These are phyloP conservation scores for Oryzias woworae DNA, from an alignment of 2,113 vertebrate genomes.

Conservation along the genomic window DNA sequence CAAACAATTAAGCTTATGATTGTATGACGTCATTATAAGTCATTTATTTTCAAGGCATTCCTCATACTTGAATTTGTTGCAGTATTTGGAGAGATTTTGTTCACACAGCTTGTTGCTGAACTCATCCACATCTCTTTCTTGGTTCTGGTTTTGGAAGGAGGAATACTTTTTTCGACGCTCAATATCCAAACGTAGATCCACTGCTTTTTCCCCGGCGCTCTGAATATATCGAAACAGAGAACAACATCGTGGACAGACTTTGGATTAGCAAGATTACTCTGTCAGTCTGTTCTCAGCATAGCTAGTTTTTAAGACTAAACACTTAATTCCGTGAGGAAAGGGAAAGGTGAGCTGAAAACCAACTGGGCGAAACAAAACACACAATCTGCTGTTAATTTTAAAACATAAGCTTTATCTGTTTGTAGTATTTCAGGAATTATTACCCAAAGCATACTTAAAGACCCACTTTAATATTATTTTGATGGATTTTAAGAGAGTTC, in stretches of 20 bases:
- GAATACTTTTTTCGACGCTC: conserved; percentile 93
- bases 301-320: conserved; percentile 36
- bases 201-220: conserved; percentile 84
- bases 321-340: background rate
- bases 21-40: background rate
- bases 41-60: background rate
- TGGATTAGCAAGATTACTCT: conserved; percentile 57
- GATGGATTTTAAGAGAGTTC: too few relatives aligned
- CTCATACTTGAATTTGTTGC: conserved; percentile 84
- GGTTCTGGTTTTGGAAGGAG: conserved; percentile 85
- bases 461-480: too few relatives aligned
- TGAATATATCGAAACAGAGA: conserved; percentile 71
- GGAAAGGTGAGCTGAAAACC: background rate
- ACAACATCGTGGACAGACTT: conserved; percentile 70
- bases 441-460: conserved; percentile 24
- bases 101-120: conserved; percentile 84
- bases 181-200: conserved; percentile 95
- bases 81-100: conserved; percentile 86
- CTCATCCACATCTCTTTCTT: conserved; percentile 80
- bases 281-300: conserved; percentile 37
- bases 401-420: conserved; percentile 42
- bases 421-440: conserved; percentile 10
- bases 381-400: conserved; percentile 23
- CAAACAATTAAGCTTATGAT: background rate
- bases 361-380: conserved; percentile 24